These are phyloP conservation scores for Branchinecta lynchi DNA, from an alignment of 1,140 invertebrate genomes.

Conservation along the genomic window DNA sequence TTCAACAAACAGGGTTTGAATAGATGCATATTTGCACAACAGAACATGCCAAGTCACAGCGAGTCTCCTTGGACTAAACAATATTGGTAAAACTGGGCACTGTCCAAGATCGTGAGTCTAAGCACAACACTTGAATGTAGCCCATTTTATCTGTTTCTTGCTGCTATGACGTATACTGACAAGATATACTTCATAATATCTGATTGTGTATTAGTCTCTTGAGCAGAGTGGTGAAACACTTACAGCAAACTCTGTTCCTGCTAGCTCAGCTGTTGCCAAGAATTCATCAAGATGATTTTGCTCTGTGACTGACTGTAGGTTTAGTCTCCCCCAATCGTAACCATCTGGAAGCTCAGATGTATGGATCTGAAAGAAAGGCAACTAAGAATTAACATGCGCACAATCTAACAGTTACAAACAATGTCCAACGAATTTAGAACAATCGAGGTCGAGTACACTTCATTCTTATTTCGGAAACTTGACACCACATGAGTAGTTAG, in stretches of 20 bases:
- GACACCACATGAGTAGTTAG: too few relatives aligned
- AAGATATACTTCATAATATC: too few relatives aligned
- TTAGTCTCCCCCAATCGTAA: slow-evolving; percentile 71
- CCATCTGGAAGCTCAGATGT: slow-evolving; percentile 75
- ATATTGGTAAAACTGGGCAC: too few relatives aligned
- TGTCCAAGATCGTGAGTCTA: too few relatives aligned
- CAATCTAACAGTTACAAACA: slow-evolving; percentile 16
- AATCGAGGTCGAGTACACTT: slow-evolving; percentile 23
- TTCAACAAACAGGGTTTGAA: too few relatives aligned
- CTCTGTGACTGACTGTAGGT: slow-evolving; percentile 86
- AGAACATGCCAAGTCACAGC: too few relatives aligned
- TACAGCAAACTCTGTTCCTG: slow-evolving; percentile 71
- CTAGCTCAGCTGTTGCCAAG: slow-evolving; percentile 77
- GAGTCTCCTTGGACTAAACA: too few relatives aligned
- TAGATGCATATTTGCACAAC: too few relatives aligned
- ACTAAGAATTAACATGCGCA: slow-evolving; percentile 21
- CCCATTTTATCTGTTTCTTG: too few relatives aligned
- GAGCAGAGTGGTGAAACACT: slow-evolving; percentile 15
- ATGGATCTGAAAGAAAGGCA: slow-evolving; percentile 48
- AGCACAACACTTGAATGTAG: too few relatives aligned
- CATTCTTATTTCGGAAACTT: slow-evolving; percentile 25
- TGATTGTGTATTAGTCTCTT: too few relatives aligned
- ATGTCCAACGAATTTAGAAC: slow-evolving; percentile 19
- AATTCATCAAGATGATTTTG: slow-evolving; percentile 92
- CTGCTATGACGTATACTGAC: too few relatives aligned